Conservation (phyloP, 2,113 vertebrate species). For the Pholis gunnellus region DNA sequence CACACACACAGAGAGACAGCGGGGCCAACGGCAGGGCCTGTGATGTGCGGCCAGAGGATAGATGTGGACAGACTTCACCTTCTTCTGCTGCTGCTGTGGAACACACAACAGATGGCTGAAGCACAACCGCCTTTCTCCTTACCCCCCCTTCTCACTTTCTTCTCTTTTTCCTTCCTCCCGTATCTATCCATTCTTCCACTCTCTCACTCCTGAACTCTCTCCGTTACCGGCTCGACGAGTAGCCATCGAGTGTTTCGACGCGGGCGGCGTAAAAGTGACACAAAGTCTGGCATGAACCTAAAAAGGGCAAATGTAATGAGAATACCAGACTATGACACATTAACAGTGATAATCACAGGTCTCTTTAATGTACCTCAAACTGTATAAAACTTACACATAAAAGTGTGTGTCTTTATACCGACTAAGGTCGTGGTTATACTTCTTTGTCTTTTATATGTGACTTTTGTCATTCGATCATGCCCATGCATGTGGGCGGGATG, state of each 20-base stretch:
- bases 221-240: too few relatives aligned
- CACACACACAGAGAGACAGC: constrained; percentile 60
- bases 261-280: not conserved
- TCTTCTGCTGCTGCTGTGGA: constrained; percentile 72
- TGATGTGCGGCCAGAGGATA: constrained; percentile 83
- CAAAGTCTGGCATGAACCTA: not conserved
- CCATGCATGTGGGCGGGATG: not conserved
- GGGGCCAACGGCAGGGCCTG: constrained; percentile 71
- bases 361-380: not conserved
- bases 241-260: not conserved
- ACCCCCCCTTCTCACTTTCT: constrained; percentile 41
- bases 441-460: not conserved
- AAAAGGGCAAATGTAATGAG: not conserved
- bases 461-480: not conserved
- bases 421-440: not conserved
- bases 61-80: constrained; percentile 82
- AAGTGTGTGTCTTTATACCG: not conserved
- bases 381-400: not conserved
- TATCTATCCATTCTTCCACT: constrained; percentile 1
- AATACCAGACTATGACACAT: not conserved
- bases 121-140: constrained; percentile 74
- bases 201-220: not conserved
- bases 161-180: constrained; percentile 10
- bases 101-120: constrained; percentile 77
- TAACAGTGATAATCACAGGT: not conserved